Percentiles rank a stretch among this genome's conserved stretches.
phyloP scores from a whole-genome alignment of 2,113 vertebrate genomes.

The Heloderma charlesbogerti region DNA sequence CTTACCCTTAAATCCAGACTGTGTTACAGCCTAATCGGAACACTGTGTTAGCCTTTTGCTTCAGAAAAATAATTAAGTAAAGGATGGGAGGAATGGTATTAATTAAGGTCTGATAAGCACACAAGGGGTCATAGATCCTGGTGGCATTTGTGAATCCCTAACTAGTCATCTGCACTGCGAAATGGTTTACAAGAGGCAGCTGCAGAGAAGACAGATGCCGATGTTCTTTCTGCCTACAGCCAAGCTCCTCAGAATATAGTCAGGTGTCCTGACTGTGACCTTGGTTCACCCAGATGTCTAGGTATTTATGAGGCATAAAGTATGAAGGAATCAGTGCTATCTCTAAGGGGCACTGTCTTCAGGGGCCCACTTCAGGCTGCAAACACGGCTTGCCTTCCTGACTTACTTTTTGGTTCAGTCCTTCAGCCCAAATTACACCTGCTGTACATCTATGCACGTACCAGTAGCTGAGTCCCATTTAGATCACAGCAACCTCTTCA shows the following conservation, averaged over 20 bases:
- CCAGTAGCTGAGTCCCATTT: too few relatives aligned
- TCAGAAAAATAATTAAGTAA: neutral
- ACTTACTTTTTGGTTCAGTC: neutral
- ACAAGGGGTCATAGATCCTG: neutral
- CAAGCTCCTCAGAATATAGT: neutral
- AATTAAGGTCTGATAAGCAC: neutral
- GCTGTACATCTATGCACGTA: too few relatives aligned
- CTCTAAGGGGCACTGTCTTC: neutral
- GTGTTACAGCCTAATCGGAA: neutral
- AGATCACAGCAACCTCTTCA: neutral
- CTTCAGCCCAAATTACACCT: neutral
- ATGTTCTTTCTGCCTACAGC: neutral
- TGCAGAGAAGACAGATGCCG: neutral
- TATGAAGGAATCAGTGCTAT: neutral
- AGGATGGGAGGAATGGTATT: neutral
- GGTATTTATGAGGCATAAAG: neutral
- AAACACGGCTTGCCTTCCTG: neutral
- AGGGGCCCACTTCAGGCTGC: neutral
- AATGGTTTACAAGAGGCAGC: neutral
- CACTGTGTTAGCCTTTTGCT: neutral
- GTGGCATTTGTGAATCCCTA: neutral
- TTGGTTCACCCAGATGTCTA: conserved; percentile 11
- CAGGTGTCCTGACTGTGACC: neutral
- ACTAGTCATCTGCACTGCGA: neutral
- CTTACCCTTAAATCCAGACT: neutral